Base-by-base conservation (phyloP, 2,113 vertebrate species). In the Catharus fuscescens region DNA sequence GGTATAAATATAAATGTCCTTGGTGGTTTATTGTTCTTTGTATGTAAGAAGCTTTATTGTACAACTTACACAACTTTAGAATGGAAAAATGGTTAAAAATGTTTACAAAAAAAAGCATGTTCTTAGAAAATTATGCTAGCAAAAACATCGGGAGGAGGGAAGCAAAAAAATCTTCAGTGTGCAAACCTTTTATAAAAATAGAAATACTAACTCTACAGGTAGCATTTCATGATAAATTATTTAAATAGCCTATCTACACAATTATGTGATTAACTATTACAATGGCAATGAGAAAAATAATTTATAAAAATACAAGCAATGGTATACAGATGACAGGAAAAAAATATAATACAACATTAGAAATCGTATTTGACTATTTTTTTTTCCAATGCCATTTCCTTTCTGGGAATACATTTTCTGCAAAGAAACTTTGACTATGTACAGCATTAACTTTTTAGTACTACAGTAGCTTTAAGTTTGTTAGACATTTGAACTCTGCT, bases 221-320 rank as follows among this genome's bases (percentile, higher is more conserved):
- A 98, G 98, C 98, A 98, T 98, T 98, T 99, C 98, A 97, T 98
- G 98, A 99, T 99, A 99, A 99, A 99, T 99, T 99, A 99, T 98
- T 99, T 99, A 99, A 99, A 99, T 99, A 99, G 99, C 98, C 82
- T 98, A 99, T 99, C 98, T 99, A 99, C 99, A 99, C 97, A 98
- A 97, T 97, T 96, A 98, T 96, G 97, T 99, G 98, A 98, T 98
- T 98, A 98, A 97, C 98, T 99, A 97, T 98, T 98, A 97, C 97
- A 98, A 98, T 97, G 96, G 96, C 98, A 98, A 98, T 97, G 97
- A 98, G 97, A 98, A 98, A 98, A 99, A 99, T 99, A 99, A 99
- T 98, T 99, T 99, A 99, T 98, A 98, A 98, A 99, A 98, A 98
- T 97, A 99, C 84, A 98, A 97, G 98, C 98, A 98, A 98, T 88